These are phyloP conservation scores for Chaetorhynchus papuensis DNA, from an alignment of 2,113 vertebrate genomes.

Conservation along the genomic window DNA sequence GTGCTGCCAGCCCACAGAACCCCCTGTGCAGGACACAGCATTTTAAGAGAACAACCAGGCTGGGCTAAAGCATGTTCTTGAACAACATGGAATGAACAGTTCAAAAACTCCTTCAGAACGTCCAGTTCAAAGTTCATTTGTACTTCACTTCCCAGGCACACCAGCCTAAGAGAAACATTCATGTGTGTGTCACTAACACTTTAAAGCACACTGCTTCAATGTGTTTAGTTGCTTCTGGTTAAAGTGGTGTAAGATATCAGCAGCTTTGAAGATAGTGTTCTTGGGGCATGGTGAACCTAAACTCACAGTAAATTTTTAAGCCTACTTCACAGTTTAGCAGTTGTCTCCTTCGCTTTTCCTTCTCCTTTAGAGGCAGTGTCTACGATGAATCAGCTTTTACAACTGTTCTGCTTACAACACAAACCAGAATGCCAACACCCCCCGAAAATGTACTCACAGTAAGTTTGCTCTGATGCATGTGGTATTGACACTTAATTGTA, in stretches of 20 bases:
- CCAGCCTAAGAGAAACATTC: not conserved
- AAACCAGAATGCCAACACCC: not conserved
- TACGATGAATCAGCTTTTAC: not conserved
- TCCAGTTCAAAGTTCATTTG: not conserved
- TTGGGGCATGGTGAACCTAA: not conserved
- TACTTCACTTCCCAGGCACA: not conserved
- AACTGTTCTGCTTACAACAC: not conserved
- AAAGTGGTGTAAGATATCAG: slow-evolving; percentile 6
- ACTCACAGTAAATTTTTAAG: not conserved
- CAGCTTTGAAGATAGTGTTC: slow-evolving; percentile 35
- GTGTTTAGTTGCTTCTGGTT: not conserved
- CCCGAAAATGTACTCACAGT: not conserved
- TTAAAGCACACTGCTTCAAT: not conserved
- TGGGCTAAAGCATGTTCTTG: slow-evolving; percentile 9
- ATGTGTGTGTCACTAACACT: not conserved
- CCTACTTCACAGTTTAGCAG: slow-evolving; percentile 47
- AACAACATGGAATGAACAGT: not conserved
- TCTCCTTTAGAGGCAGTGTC: not conserved
- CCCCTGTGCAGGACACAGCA: not conserved
- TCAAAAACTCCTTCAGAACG: not conserved
- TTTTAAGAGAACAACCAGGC: slow-evolving; percentile 5
- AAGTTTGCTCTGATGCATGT: not conserved
- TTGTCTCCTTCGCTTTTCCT: not conserved
- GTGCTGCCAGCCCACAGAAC: slow-evolving; percentile 34
- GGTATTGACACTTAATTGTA: slow-evolving; percentile 10